These are phyloP conservation scores for Hoplostethus atlanticus DNA, from an alignment of 2,797 vertebrate genomes.

Conservation along the genomic window DNA sequence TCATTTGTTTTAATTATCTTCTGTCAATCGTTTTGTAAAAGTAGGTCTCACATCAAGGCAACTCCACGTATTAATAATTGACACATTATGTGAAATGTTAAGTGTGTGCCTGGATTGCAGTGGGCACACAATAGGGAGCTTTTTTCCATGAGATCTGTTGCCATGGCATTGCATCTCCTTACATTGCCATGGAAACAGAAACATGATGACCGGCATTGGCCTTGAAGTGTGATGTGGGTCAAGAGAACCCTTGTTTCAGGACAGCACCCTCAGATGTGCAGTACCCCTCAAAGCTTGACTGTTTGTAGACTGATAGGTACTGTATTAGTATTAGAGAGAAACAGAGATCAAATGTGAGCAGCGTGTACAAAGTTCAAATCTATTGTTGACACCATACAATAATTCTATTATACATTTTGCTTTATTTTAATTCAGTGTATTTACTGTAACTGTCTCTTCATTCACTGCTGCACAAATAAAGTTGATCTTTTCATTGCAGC, in stretches of 20 bases:
- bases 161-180: conserved; percentile 73
- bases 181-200: conserved; percentile 82
- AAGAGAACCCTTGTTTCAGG: conserved; percentile 41
- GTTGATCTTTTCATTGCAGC: neutral
- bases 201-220: conserved; percentile 52
- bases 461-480: neutral
- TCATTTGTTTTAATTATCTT: too few relatives aligned
- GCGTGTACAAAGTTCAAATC: neutral
- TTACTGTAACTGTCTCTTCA: neutral
- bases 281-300: too few relatives aligned
- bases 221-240: conserved; percentile 64
- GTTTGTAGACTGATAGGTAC: neutral
- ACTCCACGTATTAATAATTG: neutral
- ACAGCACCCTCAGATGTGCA: neutral
- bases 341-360: too few relatives aligned
- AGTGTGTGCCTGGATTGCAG: conserved; percentile 2
- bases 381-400: neutral
- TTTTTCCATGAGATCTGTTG: conserved; percentile 67
- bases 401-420: neutral
- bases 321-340: neutral
- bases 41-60: too few relatives aligned
- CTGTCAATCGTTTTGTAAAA: too few relatives aligned
- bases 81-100: neutral
- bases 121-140: conserved; percentile 41
- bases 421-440: neutral